Conservation (phyloP, 2,888 invertebrate species). For the Gisinianus flammeolus region DNA sequence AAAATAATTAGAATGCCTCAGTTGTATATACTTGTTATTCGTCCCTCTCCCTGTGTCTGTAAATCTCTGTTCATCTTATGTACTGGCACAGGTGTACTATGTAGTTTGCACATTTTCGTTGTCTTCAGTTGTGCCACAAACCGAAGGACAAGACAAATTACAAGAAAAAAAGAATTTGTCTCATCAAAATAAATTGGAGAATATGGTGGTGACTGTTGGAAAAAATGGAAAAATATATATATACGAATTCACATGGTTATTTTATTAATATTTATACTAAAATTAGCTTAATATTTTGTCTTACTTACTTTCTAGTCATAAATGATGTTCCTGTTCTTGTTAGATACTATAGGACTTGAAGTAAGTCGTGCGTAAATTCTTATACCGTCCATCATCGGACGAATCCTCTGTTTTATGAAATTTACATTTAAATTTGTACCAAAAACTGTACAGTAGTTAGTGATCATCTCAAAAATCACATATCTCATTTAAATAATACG, state of each 20-base stretch:
- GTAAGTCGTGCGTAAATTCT: not conserved
- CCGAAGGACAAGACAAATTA: constrained; percentile 11
- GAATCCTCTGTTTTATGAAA: not conserved
- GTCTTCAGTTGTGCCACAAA: constrained; percentile 26
- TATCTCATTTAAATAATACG: not conserved
- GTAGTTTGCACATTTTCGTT: not conserved
- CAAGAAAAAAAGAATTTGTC: not conserved
- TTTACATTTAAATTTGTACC: too few species aligned
- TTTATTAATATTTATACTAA: not conserved
- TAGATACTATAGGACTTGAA: not conserved
- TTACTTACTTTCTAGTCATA: not conserved
- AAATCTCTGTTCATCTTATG: not conserved
- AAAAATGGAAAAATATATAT: not conserved
- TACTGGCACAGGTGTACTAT: not conserved
- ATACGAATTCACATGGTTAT: not conserved
- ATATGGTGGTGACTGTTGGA: not conserved
- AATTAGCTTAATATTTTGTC: not conserved
- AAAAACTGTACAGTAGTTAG: not conserved
- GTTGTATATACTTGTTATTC: not conserved
- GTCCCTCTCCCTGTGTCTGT: constrained; percentile 1
- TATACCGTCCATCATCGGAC: not conserved
- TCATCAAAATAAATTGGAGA: constrained; percentile 14
- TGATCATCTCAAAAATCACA: not conserved
- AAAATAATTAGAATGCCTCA: not conserved
- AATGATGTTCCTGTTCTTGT: not conserved